These are phyloP conservation scores for Embidobia sp. DNA, from an alignment of 2,888 invertebrate genomes.

Conservation along the genomic window DNA sequence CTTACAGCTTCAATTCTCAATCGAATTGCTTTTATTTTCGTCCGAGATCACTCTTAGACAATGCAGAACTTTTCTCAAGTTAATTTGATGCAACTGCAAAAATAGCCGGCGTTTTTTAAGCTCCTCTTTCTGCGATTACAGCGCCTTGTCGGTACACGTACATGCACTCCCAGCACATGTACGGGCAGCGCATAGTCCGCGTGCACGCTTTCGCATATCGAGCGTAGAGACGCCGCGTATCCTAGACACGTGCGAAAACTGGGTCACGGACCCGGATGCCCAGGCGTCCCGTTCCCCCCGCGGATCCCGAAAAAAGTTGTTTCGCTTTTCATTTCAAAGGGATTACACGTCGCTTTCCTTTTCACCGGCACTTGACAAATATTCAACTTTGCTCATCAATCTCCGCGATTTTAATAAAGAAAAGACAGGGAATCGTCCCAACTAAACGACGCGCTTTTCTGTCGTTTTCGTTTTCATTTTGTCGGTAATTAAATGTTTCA, in stretches of 20 bases:
- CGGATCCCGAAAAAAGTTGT: constrained; percentile 21
- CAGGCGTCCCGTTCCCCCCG: constrained; percentile 34
- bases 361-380: constrained; percentile 19
- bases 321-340: constrained; percentile 24
- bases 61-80: background rate
- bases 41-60: too few species aligned
- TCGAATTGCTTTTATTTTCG: too few species aligned
- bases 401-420: constrained; percentile 11
- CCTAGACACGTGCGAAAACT: constrained; percentile 65
- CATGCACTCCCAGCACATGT: constrained; percentile 38
- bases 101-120: constrained; percentile 10
- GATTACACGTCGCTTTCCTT: constrained; percentile 14
- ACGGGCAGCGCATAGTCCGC: constrained; percentile 35
- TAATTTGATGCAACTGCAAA: constrained; percentile 3
- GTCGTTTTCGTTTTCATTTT: too few species aligned
- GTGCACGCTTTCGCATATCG: constrained; percentile 52
- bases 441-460: too few species aligned
- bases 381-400: constrained; percentile 27
- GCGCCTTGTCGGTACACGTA: constrained; percentile 37
- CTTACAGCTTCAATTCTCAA: too few species aligned
- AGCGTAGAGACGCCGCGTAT: constrained; percentile 54
- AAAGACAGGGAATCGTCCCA: too few species aligned
- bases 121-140: constrained; percentile 19
- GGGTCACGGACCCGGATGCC: constrained; percentile 62
- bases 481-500: too few species aligned